These are phyloP conservation scores for Asarcornis scutulata DNA, from an alignment of 2,113 vertebrate species.

Conservation along the genomic window DNA sequence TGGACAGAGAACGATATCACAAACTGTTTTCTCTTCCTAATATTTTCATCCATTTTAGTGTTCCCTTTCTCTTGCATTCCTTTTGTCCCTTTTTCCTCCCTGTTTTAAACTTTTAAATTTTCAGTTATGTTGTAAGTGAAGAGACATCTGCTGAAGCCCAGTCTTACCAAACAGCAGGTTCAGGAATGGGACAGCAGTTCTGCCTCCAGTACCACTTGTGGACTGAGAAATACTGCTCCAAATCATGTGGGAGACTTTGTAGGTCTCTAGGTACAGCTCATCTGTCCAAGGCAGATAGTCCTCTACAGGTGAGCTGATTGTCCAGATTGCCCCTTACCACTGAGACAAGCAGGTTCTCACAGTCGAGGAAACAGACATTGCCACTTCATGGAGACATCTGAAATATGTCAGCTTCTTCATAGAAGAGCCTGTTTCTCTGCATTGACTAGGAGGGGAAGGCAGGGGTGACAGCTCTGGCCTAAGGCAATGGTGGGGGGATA, in stretches of 20 bases:
- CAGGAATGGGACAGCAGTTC: neutral
- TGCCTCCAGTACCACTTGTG: neutral
- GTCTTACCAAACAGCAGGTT: neutral
- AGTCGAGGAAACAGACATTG: neutral
- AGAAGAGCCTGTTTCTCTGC: neutral
- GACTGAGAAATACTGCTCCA: neutral
- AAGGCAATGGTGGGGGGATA: neutral
- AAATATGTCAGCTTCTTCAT: neutral
- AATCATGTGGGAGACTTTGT: neutral
- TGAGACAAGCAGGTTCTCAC: fast-evolving
- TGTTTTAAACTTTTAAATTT: neutral
- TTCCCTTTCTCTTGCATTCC: neutral
- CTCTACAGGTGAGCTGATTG: neutral
- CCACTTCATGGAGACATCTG: neutral
- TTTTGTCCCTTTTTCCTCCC: neutral
- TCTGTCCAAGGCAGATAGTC: neutral
- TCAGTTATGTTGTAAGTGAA: neutral
- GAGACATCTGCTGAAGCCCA: neutral
- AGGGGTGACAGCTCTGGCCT: neutral
- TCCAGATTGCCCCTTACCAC: neutral
- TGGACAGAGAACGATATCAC: neutral
- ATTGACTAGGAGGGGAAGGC: neutral
- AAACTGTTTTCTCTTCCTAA: neutral
- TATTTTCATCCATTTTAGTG: neutral
- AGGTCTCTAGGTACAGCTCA: neutral